Base-by-base conservation (phyloP, 1,140 invertebrate species). In the Amyelois transitella region DNA sequence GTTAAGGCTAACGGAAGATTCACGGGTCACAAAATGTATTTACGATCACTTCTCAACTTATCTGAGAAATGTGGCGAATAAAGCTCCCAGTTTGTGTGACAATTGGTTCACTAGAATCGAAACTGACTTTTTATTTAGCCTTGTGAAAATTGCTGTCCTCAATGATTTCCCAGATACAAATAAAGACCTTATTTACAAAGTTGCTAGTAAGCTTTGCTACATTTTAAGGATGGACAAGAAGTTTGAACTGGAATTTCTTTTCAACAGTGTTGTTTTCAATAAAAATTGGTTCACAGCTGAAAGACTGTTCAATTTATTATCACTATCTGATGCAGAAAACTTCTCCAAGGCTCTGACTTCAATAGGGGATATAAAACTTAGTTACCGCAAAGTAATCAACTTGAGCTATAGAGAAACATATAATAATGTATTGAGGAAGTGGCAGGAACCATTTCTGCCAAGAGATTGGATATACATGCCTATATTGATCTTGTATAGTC, bases 391-490 rank as follows among this genome's bases (percentile, higher is more conserved):
- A 62, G 79, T 89, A 59, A 71, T 91, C n/a, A 89, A 84, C 21
- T 58, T 90, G 18, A 84, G 84, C 54, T 66, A 70, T 55, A 58
- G 59, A 18, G 58, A 75, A 6, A 65, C 54, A 28, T 69, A 60
- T 0, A 61, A 60, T 20, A 80, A 72, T 66, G 60, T 86, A 18
- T 67, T 81, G 5, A 72, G 53, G 21, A 69, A 68, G 51, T 90
- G 84, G 79, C 82, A 83, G 55, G 86, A 87, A 43, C 89, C 88
- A 43, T 83, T 91, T 0, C 89, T 93, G 62, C 92, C 92, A 0
- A 89, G 90, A 68, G 93, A 94, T 70, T 94, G 93, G 92, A 89
- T 93, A 6, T 93, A 92, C 64, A 82, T 92, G 22, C 92, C 92
- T 1, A 86, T 93, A 17, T 78, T 93, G 0, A 83, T 90, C 24